Evolutionary conservation across 2,113 vertebrate species (phyloP).

Genomic region (Dasypus novemcinctus): DNA sequence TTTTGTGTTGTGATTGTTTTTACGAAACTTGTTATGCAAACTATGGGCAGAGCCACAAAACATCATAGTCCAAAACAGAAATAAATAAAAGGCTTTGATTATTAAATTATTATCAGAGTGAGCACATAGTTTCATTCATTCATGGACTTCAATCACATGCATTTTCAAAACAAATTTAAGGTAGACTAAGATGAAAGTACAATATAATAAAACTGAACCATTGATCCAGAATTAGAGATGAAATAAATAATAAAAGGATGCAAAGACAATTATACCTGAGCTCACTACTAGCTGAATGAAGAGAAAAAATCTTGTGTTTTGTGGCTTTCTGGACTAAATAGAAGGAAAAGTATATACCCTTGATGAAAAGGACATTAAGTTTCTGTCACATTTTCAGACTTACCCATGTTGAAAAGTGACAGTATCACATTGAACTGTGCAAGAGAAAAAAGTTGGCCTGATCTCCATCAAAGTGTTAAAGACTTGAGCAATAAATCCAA

Average conservation of each 20-base stretch:
- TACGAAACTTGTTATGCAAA: neutral
- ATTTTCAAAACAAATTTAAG: neutral
- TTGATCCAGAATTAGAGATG: neutral
- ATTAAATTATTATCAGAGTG: neutral
- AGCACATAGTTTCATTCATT: neutral
- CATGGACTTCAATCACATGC: neutral
- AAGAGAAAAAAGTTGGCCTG: neutral
- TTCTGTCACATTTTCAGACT: neutral
- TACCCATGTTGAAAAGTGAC: neutral
- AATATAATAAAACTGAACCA: neutral
- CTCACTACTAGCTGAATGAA: neutral
- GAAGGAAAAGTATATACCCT: neutral
- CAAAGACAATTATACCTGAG: neutral
- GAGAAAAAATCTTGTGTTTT: neutral
- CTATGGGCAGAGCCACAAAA: neutral
- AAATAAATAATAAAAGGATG: neutral
- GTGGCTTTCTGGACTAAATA: neutral
- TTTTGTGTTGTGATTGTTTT: neutral
- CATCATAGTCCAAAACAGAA: neutral
- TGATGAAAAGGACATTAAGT: neutral
- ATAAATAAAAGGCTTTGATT: neutral
- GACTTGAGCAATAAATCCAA: neutral
- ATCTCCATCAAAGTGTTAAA: neutral
- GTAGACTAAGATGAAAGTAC: conserved; percentile 5
- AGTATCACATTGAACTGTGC: neutral